Base-by-base conservation (phyloP, 2,888 invertebrate species). In the Drosophila colorata region DNA sequence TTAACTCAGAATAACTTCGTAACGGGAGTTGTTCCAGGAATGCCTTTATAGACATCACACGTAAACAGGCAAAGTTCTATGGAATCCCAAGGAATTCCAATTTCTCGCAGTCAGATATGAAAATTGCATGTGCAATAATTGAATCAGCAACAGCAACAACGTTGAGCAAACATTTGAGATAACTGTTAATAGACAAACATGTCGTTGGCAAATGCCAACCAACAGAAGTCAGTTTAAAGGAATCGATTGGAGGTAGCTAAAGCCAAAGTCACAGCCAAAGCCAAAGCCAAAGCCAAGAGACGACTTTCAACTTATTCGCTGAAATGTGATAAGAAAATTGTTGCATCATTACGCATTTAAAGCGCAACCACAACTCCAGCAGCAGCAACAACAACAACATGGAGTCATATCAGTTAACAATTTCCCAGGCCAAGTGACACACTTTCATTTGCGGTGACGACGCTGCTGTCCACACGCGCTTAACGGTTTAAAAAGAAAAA, bases 381-480 rank as follows among this genome's bases (percentile, higher is more conserved):
- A 31, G n/a, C 59, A 49, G n/a, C 43, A 31, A 9, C 41, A 52
- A 33, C 55, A 64, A 37, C 49, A 41, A 31, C 35, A 43, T 33
- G 28, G 33, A 11, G 55, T 51, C 64, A 60, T 69, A 87, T 87
- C 75, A 69, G 73, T 69, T 80, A 72, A 82, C 74, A 73, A 82
- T 85, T 85, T 87, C 86, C 87, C 87, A 85, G 78, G 87, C 85
- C 71, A 68, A 69, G 80, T 87, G 84, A 85, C 84, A 85, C 84
- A 85, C 84, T 87, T 85, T 85, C 80, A 68, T 80, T 75, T 56
- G 70, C 43, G 77, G 77, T 66, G 66, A 67, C 60, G 69, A 59
- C 53, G 68, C 28, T 57, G 61, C 60, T 80, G 80, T 72, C 74
- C 74, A 82, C 85, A 82, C 78, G 68, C 78, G 66, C 75, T 70